Conservation (phyloP, 2,113 vertebrate genomes). For the Paracanthobrama guichenoti region DNA sequence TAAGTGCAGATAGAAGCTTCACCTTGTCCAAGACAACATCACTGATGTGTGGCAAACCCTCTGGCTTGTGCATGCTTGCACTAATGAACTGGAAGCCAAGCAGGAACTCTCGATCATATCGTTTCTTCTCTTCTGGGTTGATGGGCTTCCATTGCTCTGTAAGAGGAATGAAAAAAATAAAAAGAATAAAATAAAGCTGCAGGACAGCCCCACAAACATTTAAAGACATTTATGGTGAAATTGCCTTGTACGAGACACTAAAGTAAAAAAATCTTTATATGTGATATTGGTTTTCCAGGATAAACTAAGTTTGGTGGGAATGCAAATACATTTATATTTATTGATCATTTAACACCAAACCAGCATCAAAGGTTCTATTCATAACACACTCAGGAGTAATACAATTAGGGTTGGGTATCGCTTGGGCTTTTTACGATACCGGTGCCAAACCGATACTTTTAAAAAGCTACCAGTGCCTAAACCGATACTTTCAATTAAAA, state of each 20-base stretch:
- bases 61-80: constrained; percentile 93
- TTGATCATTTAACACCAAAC: too few relatives aligned
- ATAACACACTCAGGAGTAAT: too few relatives aligned
- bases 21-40: constrained; percentile 97
- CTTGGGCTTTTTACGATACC: too few relatives aligned
- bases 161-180: constrained; percentile 34
- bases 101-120: constrained; percentile 92
- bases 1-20: not conserved
- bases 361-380: too few relatives aligned
- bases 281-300: too few relatives aligned
- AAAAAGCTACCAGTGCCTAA: too few relatives aligned
- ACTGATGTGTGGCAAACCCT: constrained; percentile 89
- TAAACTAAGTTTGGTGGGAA: too few relatives aligned
- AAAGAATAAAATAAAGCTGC: not conserved
- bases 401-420: too few relatives aligned
- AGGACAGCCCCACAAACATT: not conserved
- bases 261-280: too few relatives aligned
- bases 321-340: too few relatives aligned
- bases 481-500: too few relatives aligned
- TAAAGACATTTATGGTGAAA: not conserved
- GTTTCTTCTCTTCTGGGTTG: constrained; percentile 92
- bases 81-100: constrained; percentile 90
- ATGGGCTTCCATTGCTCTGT: constrained; percentile 93
- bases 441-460: too few relatives aligned
- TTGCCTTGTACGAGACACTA: not conserved